Evolutionary conservation across 2,113 vertebrate species (phyloP).

Genomic region (Morone saxatilis): DNA sequence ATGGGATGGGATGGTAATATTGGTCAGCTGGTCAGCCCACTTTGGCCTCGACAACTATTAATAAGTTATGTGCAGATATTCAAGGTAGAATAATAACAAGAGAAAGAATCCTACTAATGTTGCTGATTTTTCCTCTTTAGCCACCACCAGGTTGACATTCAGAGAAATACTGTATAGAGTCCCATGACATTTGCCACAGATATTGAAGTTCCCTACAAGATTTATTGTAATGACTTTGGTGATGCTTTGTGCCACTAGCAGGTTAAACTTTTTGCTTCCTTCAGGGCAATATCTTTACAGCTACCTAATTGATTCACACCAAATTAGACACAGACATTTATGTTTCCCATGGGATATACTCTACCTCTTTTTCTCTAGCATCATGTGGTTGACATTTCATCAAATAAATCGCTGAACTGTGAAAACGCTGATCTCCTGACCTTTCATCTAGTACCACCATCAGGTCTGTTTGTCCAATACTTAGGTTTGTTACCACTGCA

Average conservation of each 20-base stretch:
- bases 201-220: background rate
- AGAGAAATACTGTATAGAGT: background rate
- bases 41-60: background rate
- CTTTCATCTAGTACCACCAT: too few relatives aligned
- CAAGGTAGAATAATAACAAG: background rate
- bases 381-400: too few relatives aligned
- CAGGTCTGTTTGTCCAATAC: too few relatives aligned
- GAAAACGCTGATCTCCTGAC: too few relatives aligned
- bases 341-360: too few relatives aligned
- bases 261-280: background rate
- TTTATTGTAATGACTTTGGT: background rate
- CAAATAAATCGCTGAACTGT: too few relatives aligned
- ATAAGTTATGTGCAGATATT: background rate
- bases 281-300: background rate
- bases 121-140: background rate
- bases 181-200: background rate
- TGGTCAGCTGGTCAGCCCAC: too few relatives aligned
- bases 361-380: too few relatives aligned
- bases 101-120: background rate
- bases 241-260: background rate
- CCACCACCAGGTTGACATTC: background rate
- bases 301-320: background rate
- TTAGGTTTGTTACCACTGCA: too few relatives aligned
- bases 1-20: too few relatives aligned
- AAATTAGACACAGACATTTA: too few relatives aligned